These are phyloP conservation scores for Notamacropus eugenii DNA, from an alignment of 2,797 vertebrate genomes.

Conservation along the genomic window DNA sequence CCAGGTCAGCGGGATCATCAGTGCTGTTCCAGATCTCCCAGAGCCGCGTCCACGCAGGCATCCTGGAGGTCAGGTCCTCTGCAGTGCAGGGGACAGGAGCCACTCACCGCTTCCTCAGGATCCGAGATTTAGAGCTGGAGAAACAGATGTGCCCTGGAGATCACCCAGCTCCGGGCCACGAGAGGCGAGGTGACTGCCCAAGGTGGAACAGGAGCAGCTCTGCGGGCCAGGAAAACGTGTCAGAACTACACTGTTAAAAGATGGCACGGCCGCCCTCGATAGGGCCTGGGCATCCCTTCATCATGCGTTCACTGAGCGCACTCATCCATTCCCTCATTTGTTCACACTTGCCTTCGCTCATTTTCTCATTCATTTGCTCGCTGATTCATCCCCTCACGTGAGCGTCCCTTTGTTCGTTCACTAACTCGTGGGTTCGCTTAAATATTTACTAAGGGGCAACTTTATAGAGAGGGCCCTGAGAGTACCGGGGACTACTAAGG, in stretches of 20 bases:
- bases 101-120: not conserved
- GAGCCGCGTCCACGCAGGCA: not conserved
- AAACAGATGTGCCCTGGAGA: too few relatives aligned
- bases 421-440: not conserved
- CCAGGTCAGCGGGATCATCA: not conserved
- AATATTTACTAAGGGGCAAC: not conserved
- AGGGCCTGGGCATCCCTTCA: not conserved
- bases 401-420: too few relatives aligned
- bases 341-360: too few relatives aligned
- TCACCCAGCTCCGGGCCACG: not conserved
- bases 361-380: too few relatives aligned
- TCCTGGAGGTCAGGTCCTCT: not conserved
- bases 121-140: too few relatives aligned
- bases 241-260: not conserved
- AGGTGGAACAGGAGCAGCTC: not conserved
- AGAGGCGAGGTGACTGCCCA: not conserved
- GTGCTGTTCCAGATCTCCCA: not conserved
- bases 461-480: not conserved
- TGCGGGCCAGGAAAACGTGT: not conserved
- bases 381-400: too few relatives aligned
- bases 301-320: too few relatives aligned
- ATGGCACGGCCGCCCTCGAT: too few relatives aligned
- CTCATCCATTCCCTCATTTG: too few relatives aligned
- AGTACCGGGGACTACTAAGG: not conserved
- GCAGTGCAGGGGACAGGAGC: not conserved